A percentile compares a stretch with the other conserved stretches of the same genome.
phyloP scores from a whole-genome alignment of 2,113 vertebrate genomes.

The Glaucidium brasilianum region DNA sequence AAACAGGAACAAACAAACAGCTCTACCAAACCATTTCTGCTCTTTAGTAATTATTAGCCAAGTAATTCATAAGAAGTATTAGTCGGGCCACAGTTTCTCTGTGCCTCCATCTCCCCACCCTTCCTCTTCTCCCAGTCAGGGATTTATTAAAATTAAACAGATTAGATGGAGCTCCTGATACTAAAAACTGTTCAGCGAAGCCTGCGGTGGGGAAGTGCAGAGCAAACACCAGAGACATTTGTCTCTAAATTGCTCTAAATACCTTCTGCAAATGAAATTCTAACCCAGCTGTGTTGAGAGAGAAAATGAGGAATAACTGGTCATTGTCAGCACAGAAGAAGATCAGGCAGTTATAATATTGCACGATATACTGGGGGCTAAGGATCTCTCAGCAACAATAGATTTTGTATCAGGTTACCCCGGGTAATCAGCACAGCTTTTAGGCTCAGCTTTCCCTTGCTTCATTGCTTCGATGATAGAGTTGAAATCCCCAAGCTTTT shows the following conservation, averaged over 20 bases:
- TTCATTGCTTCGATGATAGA: conserved; percentile 82
- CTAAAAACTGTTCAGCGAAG: conserved; percentile 77
- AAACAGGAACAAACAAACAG: conserved; percentile 59
- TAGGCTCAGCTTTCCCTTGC: conserved; percentile 89
- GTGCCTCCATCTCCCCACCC: conserved; percentile 40
- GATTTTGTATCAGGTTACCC: conserved; percentile 94
- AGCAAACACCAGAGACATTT: conserved; percentile 80
- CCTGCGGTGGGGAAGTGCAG: conserved; percentile 77
- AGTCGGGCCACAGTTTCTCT: conserved; percentile 68
- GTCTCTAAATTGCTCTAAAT: conserved; percentile 84
- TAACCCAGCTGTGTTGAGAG: conserved; percentile 75
- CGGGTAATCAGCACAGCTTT: conserved; percentile 88
- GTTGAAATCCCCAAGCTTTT: conserved; percentile 87
- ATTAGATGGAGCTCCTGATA: conserved; percentile 82
- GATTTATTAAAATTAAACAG: conserved; percentile 86
- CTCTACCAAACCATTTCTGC: conserved; percentile 56
- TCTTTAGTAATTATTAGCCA: conserved; percentile 67
- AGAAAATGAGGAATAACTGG: conserved; percentile 78
- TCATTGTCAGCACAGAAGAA: conserved; percentile 72
- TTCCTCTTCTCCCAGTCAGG: conserved; percentile 75
- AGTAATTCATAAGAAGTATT: conserved; percentile 77
- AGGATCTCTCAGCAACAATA: conserved; percentile 88
- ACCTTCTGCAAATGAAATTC: conserved; percentile 83
- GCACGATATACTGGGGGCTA: conserved; percentile 79
- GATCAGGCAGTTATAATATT: conserved; percentile 84